Percentiles rank a stretch among this genome's conserved stretches.
Evolutionary conservation across 2,888 invertebrate genomes (phyloP).

Genomic region (Psylliodes chrysocephalus): DNA sequence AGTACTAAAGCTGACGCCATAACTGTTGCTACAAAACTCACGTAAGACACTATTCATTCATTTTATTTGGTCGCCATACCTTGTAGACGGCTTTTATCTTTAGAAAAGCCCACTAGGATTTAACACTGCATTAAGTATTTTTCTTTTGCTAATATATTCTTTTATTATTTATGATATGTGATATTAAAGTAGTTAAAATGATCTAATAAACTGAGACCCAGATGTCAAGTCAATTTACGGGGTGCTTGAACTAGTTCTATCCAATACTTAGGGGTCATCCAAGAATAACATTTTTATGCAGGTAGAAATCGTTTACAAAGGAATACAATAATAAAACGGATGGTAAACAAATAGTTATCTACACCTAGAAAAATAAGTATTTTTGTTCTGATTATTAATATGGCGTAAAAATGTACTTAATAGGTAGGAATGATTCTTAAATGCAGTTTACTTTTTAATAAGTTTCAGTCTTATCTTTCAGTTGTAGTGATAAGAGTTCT

Average conservation of each 20-base stretch:
- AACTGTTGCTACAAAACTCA: conserved; percentile 73
- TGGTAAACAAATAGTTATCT: neutral
- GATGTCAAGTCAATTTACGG: conserved; percentile 39
- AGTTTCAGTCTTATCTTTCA: neutral
- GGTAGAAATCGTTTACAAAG: conserved; percentile 15
- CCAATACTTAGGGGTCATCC: conserved; percentile 15
- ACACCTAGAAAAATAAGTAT: too few relatives aligned
- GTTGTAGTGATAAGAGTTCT: neutral
- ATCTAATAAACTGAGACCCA: conserved; percentile 24
- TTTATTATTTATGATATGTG: neutral
- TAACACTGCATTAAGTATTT: conserved; percentile 24
- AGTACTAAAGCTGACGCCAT: conserved; percentile 69
- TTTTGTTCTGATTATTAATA: too few relatives aligned
- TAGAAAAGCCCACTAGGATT: conserved; percentile 36
- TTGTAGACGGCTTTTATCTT: conserved; percentile 46
- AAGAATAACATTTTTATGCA: conserved; percentile 20
- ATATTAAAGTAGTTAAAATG: conserved; percentile 27
- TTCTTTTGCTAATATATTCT: conserved; percentile 28
- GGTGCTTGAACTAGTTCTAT: conserved; percentile 31
- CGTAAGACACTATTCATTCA: conserved; percentile 64
- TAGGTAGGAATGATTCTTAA: too few relatives aligned
- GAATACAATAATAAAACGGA: neutral
- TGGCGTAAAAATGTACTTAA: too few relatives aligned
- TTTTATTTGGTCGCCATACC: conserved; percentile 55
- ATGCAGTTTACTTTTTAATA: neutral